Evolutionary conservation across 1,140 invertebrate species (phyloP), one percentile per base, ranked within the genome.

Genomic region (Atta colombica): DNA sequence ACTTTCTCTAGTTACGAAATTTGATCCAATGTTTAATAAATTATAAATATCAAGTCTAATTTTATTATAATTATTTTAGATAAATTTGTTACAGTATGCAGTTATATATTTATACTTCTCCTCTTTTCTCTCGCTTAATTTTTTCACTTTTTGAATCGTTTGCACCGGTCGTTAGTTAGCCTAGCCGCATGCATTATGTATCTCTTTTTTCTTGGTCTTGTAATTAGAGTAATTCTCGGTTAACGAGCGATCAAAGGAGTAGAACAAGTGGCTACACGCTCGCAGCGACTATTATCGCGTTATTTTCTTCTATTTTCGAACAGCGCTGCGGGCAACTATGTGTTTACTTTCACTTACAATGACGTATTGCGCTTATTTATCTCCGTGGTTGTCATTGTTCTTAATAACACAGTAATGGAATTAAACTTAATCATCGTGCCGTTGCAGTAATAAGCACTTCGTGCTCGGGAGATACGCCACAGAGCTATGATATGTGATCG

Each of bases 331-430:
- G 77, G 63, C 65, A 81, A 39, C 77, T 55, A 21, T 49, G 65
- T 71, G 63, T 81, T 81, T 69, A 81, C 77, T 81, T 81, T 81
- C 77, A 71, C 77, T 69, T 81, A 71, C 49, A 58, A 81, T 81
- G 77, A 81, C 77, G 77, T 81, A 81, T 69, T 69, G 77, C 77
- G 49, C 77, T 71, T 69, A 81, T 69, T 81, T 81, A 81, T 69
- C 77, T 69, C 31, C 77, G 31, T 31, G 28, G 65, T 81, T 81
- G 65, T 69, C 65, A 81, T 81, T 81, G 77, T 81, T 71, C 77
- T 81, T 81, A 81, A 81, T 81, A 71, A 81, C 65, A 81, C 31
- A 21, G 49, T 81, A 69, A 69, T 69, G 77, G 16, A 81, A 81
- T 81, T 81, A 81, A 81, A 81, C 77, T 81, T 81, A 69, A 81